Evolutionary conservation across 2,888 invertebrate species (phyloP), one percentile per base, ranked within the genome.

Genomic region (Celastrina argiolus): DNA sequence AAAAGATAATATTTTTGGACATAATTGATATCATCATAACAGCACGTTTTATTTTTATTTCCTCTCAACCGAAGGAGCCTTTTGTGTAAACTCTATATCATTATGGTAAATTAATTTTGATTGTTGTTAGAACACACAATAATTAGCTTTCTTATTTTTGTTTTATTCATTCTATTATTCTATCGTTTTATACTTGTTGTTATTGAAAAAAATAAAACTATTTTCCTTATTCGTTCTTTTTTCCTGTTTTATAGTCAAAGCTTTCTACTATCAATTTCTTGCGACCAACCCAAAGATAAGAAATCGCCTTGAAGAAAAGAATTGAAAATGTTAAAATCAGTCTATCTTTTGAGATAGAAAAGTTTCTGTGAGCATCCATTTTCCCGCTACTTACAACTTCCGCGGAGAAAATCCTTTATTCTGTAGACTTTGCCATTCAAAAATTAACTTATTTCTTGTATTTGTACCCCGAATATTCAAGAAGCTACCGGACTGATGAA

Each of bases 361-460:
- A 51, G 22, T 51, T 51, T 51, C 51, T 51, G 22, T 51, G 51
- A 51, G 51, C 51, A 51, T 51, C 51, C 12, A 51, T 51, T 51
- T 45, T 51, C 51, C 51, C 51, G 51, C 22, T 51, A 22, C 51
- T 51, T 51, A 51, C 22, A 51, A 51, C 51, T 51, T 51, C 51
- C 51, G 51, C 22, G 1, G 22, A 10, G 22, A 22, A 51, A 51
- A 26, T 22, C 22, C 22, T 51, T 51, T 51, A 51, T 26, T 51
- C 14, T 26, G 12, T 51, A 51, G 51, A 51, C 6, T 45, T 12
- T 12, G 1, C 51, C 22, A 10, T 22, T 51, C 5, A 51, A 51
- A 51, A 10, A 45, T 12, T 51, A 26, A 51, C 22, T 22, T 0
- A 51, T 22, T 51, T 5, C 14, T 14, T 12, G 18, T 6, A 2